Evolutionary conservation across 1,140 invertebrate genomes (phyloP).

Genomic region (Rhynchophorus ferrugineus): DNA sequence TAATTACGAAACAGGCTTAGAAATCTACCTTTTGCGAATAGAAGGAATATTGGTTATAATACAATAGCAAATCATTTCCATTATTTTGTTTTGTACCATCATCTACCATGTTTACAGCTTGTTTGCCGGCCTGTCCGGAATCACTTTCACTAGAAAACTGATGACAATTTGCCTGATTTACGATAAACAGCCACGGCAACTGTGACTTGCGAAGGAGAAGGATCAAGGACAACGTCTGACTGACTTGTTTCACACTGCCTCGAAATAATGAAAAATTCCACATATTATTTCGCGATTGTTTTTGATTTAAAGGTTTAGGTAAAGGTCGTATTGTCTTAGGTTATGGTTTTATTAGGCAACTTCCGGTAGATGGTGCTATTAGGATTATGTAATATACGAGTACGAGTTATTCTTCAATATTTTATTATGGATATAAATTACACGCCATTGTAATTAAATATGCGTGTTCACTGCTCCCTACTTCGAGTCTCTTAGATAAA

Average conservation of each 20-base stretch:
- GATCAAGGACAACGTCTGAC: neutral
- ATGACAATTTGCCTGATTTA: neutral
- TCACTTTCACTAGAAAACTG: neutral
- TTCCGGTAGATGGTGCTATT: no score
- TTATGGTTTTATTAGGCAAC: no score
- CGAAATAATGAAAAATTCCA: neutral
- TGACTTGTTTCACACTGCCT: neutral
- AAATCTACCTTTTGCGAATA: neutral
- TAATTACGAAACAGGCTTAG: neutral
- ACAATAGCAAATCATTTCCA: neutral
- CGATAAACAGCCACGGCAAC: neutral
- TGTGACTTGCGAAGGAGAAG: neutral
- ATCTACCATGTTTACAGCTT: neutral
- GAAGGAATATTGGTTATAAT: neutral
- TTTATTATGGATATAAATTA: no score
- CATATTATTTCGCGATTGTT: neutral
- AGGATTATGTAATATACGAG: no score
- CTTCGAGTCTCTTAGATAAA: no score
- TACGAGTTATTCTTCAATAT: no score
- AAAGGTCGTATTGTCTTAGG: neutral
- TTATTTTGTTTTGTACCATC: neutral
- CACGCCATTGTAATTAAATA: no score
- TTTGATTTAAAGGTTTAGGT: neutral
- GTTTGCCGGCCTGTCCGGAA: neutral
- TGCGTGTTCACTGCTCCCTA: no score